A percentile compares a stretch with the other conserved stretches of the same genome.
These are phyloP conservation scores for Morpho achilles DNA, from an alignment of 2,888 invertebrate species.

Conservation along the genomic window DNA sequence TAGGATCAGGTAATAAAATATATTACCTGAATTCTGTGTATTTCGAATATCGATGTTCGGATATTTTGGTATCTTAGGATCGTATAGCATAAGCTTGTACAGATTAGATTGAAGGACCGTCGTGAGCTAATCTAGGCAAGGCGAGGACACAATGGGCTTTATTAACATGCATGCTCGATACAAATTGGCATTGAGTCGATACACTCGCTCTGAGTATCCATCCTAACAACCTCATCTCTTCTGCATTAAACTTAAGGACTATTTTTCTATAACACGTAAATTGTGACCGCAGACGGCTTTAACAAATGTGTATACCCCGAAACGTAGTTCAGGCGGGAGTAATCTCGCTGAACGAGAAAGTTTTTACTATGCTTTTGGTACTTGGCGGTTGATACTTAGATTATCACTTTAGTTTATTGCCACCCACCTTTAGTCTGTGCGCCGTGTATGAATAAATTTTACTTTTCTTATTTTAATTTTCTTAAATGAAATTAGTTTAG, in stretches of 20 bases:
- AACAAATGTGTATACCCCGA: conserved; percentile 20
- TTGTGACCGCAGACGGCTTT: conserved; percentile 9
- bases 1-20: no score
- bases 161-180: conserved; percentile 66
- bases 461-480: background rate
- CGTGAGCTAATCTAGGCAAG: conserved; percentile 53
- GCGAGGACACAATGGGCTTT: conserved; percentile 65
- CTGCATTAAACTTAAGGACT: conserved; percentile 6
- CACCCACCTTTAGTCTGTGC: conserved; percentile 4
- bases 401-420: conserved; percentile 22
- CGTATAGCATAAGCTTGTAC: conserved; percentile 15
- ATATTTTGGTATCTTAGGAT: conserved; percentile 4
- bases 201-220: conserved; percentile 36
- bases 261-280: conserved; percentile 11
- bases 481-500: background rate
- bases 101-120: conserved; percentile 24
- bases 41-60: no score
- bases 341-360: conserved; percentile 21
- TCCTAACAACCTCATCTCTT: conserved; percentile 14
- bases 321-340: conserved; percentile 21
- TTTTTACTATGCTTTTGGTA: conserved; percentile 22
- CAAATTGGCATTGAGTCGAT: conserved; percentile 65
- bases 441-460: conserved; percentile 10
- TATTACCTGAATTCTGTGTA: no score
- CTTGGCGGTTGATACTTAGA: conserved; percentile 19